Evolutionary conservation across 2,888 invertebrate genomes (phyloP).

Genomic region (Agrochola lychnidis): DNA sequence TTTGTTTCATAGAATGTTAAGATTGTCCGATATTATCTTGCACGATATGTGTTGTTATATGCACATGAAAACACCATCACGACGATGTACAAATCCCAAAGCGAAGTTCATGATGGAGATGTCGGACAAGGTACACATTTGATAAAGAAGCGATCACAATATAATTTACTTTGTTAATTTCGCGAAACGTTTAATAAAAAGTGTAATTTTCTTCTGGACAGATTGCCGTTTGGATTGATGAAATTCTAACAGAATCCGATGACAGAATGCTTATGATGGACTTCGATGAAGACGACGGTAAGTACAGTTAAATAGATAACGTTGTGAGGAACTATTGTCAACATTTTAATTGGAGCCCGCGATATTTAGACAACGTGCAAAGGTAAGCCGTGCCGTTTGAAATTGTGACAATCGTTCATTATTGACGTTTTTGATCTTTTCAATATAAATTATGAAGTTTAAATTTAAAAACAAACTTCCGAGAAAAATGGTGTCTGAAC

Average conservation of each 20-base stretch:
- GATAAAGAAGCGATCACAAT: not conserved
- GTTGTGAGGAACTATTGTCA: slow-evolving; percentile 74
- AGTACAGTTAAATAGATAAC: slow-evolving; percentile 45
- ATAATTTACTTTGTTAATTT: not conserved
- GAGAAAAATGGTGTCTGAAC: slow-evolving; percentile 57
- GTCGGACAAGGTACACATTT: slow-evolving; percentile 83
- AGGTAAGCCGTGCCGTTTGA: slow-evolving; percentile 75
- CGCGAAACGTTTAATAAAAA: not conserved
- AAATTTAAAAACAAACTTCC: slow-evolving; percentile 15
- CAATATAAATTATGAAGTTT: slow-evolving; percentile 4
- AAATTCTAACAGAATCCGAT: slow-evolving; percentile 85
- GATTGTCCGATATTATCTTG: slow-evolving; percentile 84
- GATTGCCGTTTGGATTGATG: slow-evolving; percentile 88
- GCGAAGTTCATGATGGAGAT: slow-evolving; percentile 86
- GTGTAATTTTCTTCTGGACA: slow-evolving; percentile 44
- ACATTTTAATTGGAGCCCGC: slow-evolving; percentile 64
- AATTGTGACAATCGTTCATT: slow-evolving; percentile 82
- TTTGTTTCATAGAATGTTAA: slow-evolving; percentile 78
- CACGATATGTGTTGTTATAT: slow-evolving; percentile 80
- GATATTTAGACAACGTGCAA: slow-evolving; percentile 27
- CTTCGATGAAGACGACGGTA: slow-evolving; percentile 87
- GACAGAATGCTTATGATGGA: slow-evolving; percentile 89
- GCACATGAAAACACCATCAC: slow-evolving; percentile 78
- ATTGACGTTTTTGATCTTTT: slow-evolving; percentile 43
- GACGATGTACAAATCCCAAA: slow-evolving; percentile 77